phyloP scores from a whole-genome alignment of 2,113 vertebrate genomes.

The Cephalophus harveyi region DNA sequence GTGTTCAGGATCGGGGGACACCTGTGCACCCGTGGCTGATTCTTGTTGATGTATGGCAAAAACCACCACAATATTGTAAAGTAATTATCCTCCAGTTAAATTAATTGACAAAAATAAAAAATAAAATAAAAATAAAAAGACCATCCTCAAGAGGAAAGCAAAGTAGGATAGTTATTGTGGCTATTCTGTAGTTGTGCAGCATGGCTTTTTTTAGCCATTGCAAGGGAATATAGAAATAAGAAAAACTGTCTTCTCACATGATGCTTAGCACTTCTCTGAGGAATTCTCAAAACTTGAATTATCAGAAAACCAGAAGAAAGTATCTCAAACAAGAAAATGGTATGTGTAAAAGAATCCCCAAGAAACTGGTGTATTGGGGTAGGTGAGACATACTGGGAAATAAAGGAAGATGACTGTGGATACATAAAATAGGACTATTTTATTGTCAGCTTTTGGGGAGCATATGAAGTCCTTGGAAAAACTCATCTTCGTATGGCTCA shows the following conservation, averaged over 20 bases:
- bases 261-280: neutral
- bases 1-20: neutral
- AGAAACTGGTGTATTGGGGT: neutral
- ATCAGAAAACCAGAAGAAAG: neutral
- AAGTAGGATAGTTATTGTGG: neutral
- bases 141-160: neutral
- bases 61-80: neutral
- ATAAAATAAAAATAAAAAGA: neutral
- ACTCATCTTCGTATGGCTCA: neutral
- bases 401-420: neutral
- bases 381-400: neutral
- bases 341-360: neutral
- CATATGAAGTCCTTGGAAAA: neutral
- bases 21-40: neutral
- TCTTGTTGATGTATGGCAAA: neutral
- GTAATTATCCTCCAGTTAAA: neutral
- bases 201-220: neutral
- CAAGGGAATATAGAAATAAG: neutral
- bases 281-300: neutral
- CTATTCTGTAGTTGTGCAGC: neutral
- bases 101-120: neutral
- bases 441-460: neutral
- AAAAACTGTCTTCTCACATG: neutral
- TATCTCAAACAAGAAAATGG: neutral
- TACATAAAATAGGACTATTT: neutral